phyloP scores from a whole-genome alignment of 2,113 vertebrate genomes.

The Furnarius figulus region DNA sequence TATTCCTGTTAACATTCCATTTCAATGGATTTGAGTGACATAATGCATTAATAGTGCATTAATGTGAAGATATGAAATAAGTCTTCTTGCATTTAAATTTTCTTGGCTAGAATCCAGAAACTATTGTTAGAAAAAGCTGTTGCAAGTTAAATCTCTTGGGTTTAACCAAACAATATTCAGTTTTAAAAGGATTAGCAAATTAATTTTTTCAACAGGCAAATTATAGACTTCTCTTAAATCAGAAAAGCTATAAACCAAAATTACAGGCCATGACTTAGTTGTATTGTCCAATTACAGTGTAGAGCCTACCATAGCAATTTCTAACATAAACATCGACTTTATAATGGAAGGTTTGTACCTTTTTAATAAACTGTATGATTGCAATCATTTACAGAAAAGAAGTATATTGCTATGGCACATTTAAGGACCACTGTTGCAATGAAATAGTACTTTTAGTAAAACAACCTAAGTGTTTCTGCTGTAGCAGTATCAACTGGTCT shows the following conservation, averaged over 20 bases:
- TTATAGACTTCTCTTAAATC: background rate
- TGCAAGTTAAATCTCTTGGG: background rate
- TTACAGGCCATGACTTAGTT: background rate
- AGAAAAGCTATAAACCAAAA: background rate
- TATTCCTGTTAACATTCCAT: background rate
- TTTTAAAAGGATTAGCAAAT: background rate
- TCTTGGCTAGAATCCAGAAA: background rate
- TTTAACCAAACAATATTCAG: background rate
- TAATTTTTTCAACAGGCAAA: background rate
- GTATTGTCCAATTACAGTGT: background rate
- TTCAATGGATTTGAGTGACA: background rate
- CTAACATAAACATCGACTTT: background rate
- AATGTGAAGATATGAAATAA: background rate
- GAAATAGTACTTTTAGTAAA: background rate
- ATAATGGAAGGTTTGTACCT: background rate
- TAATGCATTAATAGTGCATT: background rate
- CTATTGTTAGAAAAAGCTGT: background rate
- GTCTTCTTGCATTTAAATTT: background rate
- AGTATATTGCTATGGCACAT: background rate
- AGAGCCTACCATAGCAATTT: background rate
- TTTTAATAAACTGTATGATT: background rate
- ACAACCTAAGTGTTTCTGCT: background rate
- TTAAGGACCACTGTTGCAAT: background rate
- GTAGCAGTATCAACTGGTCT: background rate
- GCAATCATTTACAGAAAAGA: background rate